Conservation (phyloP, 2,797 vertebrate species). For the Bradypodion ventrale region DNA sequence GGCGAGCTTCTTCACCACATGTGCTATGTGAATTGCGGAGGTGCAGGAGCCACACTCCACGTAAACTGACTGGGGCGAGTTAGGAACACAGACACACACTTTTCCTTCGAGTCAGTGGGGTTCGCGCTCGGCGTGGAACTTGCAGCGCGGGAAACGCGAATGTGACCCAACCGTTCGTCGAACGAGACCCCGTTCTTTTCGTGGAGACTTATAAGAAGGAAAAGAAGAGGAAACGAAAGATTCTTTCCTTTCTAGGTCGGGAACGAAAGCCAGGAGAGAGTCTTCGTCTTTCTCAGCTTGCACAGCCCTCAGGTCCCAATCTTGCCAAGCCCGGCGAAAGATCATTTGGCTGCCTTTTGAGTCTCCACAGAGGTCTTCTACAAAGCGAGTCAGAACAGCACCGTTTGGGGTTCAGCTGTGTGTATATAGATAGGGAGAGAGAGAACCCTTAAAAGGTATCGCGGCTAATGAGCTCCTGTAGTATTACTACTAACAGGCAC, state of each 20-base stretch:
- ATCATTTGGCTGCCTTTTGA: constrained; percentile 62
- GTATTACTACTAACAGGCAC: no score
- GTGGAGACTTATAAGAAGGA: neutral
- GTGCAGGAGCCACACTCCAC: no score
- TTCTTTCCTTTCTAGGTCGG: neutral
- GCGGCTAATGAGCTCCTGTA: no score
- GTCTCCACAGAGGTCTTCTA: constrained; percentile 57
- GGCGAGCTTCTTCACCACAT: no score
- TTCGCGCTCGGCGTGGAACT: neutral
- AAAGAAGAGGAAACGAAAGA: neutral
- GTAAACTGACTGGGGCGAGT: no score
- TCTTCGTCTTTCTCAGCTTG: neutral
- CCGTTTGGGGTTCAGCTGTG: no score
- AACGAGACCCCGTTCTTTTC: neutral
- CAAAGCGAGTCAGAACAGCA: neutral
- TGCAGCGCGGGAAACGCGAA: no score
- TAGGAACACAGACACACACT: no score
- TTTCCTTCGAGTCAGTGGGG: neutral
- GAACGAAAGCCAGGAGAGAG: neutral
- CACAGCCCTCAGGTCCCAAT: neutral
- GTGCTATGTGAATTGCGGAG: no score
- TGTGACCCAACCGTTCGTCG: neutral
- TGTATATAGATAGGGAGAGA: no score
- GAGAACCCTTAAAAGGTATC: no score
- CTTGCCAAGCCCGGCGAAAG: constrained; percentile 42